phyloP scores from a whole-genome alignment of 2,888 invertebrate genomes.

The Eupithecia pulchellata region DNA sequence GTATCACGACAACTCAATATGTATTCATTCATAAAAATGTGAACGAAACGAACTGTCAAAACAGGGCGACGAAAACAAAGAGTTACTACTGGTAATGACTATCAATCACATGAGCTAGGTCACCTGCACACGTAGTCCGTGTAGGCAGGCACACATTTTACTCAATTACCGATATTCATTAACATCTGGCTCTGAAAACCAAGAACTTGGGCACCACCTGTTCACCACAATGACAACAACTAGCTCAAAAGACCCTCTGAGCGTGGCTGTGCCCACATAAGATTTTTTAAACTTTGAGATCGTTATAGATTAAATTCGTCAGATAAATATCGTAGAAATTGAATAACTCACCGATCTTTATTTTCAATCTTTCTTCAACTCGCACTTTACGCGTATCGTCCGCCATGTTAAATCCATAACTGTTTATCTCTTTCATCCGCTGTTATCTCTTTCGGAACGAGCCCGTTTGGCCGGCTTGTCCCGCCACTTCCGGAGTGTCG shows the following conservation, averaged over 20 bases:
- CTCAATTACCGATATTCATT: constrained; percentile 59
- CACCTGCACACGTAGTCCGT: constrained; percentile 43
- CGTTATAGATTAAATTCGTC: constrained; percentile 29
- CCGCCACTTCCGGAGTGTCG: constrained; percentile 86
- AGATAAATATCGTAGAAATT: constrained; percentile 48
- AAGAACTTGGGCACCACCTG: constrained; percentile 76
- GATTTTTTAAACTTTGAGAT: constrained; percentile 6
- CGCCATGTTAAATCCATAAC: constrained; percentile 96
- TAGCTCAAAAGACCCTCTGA: constrained; percentile 41
- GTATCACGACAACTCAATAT: constrained; percentile 73
- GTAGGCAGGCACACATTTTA: constrained; percentile 40
- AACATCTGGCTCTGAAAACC: constrained; percentile 59
- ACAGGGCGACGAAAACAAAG: constrained; percentile 75
- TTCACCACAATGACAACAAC: constrained; percentile 78
- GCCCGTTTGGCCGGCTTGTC: constrained; percentile 82
- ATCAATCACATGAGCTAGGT: constrained; percentile 43
- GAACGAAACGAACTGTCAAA: constrained; percentile 75
- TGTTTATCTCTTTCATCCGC: constrained; percentile 86
- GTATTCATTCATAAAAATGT: constrained; percentile 81
- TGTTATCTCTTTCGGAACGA: constrained; percentile 85
- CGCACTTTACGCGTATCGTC: constrained; percentile 95
- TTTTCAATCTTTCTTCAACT: constrained; percentile 96
- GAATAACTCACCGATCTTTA: constrained; percentile 94
- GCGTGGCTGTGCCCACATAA: neutral
- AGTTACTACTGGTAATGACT: constrained; percentile 46